These are phyloP conservation scores for Elysia crispata DNA, from an alignment of 2,888 invertebrate species.

Conservation along the genomic window DNA sequence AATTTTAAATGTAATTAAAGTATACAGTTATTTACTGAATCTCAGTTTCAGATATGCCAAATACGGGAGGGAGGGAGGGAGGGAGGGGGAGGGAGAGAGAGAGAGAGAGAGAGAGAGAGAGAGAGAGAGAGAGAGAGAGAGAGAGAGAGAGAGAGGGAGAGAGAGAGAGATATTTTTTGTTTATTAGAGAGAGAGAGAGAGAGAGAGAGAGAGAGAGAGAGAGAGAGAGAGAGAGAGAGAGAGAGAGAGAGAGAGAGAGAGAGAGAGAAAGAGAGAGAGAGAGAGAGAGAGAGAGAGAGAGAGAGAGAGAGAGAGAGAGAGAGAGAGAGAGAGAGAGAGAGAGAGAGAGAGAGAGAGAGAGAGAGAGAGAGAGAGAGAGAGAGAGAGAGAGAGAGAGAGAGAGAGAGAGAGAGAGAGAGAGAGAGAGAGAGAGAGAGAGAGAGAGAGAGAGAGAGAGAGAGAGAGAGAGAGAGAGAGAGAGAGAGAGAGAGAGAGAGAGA, in stretches of 20 bases:
- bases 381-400: neutral
- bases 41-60: no score
- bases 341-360: constrained; percentile 27
- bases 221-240: constrained; percentile 34
- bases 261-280: neutral
- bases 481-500: constrained; percentile 31
- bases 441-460: constrained; percentile 10
- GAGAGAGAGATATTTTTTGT: no score
- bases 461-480: constrained; percentile 27
- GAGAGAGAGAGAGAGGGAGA: no score
- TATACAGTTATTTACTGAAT: no score
- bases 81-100: constrained; percentile 16
- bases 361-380: constrained; percentile 17
- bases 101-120: neutral
- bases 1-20: no score
- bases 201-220: constrained; percentile 22
- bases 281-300: no score
- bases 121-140: neutral
- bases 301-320: neutral
- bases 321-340: constrained; percentile 22
- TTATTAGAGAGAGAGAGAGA: constrained; percentile 14
- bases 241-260: neutral
- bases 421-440: neutral
- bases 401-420: no score
- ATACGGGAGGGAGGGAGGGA: constrained; percentile 20